Base-by-base conservation (phyloP, 2,888 invertebrate species). In the Octodonta nipae region DNA sequence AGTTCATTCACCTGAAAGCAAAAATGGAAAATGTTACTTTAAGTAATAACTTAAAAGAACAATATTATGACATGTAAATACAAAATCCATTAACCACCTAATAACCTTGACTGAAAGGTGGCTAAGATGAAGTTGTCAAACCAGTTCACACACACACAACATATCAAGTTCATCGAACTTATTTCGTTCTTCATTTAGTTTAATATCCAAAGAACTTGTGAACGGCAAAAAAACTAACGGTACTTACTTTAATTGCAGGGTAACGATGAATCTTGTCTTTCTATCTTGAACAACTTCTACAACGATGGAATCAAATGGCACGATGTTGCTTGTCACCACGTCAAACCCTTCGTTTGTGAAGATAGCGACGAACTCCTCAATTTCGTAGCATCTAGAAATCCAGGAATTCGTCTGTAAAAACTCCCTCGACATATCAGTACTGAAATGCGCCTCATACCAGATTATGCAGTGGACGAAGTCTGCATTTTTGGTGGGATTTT, bases 221-320 rank as follows among this genome's bases (percentile, higher is more conserved):
- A 17, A 17, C 17, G 5, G 17, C 8, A 25, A 25, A 25, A 5
- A n/a, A 25, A 5, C 27, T 17, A 20, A 15, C 32, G 15, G 11
- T 12, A 20, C 39, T 40, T 34, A 35, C 37, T 37, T 41, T 37
- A 37, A 31, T 56, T 58, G 30, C 62, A 80, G 80, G 87, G 87
- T 45, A 87, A 87, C 56, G 88, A 88, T 58, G 88, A 88, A 65
- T 86, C 87, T 25, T 88, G 88, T 57, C 60, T 88, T 52, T 81
- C 87, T 34, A 83, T 88, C 48, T 65, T 88, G 55, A 88, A 88
- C 67, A 87, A 88, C 63, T 87, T 88, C 71, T 88, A 88, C 71
- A 83, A 81, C 56, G 84, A 84, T 55, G 84, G 84, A 40, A 68
- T 83, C 54, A 82, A 82, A 61, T 84, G 83, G 84, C 84, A 85